Percentiles rank a stretch among this genome's conserved stretches.
These are phyloP conservation scores for Epizoanthus ramosus DNA, from an alignment of 92 coral and sea anemone genomes.

Conservation along the genomic window DNA sequence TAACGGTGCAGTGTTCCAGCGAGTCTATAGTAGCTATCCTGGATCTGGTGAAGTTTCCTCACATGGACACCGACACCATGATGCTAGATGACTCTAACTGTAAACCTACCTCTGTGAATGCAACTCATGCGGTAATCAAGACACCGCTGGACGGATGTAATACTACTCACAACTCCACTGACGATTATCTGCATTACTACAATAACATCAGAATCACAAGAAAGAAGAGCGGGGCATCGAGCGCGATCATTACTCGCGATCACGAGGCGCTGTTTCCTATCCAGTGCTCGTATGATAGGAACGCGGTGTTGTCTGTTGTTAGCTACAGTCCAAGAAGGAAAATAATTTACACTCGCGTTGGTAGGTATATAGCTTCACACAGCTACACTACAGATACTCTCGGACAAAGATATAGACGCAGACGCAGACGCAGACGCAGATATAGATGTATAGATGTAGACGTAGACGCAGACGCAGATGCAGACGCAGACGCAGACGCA, in stretches of 20 bases:
- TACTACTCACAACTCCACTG: constrained; percentile 56
- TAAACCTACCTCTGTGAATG: constrained; percentile 38
- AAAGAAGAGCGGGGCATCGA: constrained; percentile 6
- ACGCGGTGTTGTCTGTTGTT: constrained; percentile 58
- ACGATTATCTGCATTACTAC: constrained; percentile 55
- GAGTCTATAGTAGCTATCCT: constrained; percentile 47
- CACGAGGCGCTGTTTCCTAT: constrained; percentile 66
- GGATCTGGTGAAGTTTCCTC: constrained; percentile 38
- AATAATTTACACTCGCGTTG: constrained; percentile 53
- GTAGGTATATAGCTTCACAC: constrained; percentile 32
- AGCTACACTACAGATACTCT: too few relatives aligned
- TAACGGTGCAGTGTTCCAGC: constrained; percentile 48
- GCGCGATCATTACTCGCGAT: constrained; percentile 66
- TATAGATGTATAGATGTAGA: too few relatives aligned
- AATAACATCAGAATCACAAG: constrained; percentile 38
- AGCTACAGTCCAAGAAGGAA: constrained; percentile 51
- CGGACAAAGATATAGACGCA: too few relatives aligned
- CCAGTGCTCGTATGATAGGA: constrained; percentile 74
- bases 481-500: too few relatives aligned
- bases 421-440: too few relatives aligned
- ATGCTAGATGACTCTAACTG: constrained; percentile 50
- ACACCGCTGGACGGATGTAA: constrained; percentile 68
- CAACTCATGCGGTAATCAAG: constrained; percentile 50
- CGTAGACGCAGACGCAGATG: too few relatives aligned
- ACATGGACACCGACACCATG: constrained; percentile 35